These are phyloP conservation scores for Tyria jacobaeae DNA, from an alignment of 2,888 invertebrate genomes.

Conservation along the genomic window DNA sequence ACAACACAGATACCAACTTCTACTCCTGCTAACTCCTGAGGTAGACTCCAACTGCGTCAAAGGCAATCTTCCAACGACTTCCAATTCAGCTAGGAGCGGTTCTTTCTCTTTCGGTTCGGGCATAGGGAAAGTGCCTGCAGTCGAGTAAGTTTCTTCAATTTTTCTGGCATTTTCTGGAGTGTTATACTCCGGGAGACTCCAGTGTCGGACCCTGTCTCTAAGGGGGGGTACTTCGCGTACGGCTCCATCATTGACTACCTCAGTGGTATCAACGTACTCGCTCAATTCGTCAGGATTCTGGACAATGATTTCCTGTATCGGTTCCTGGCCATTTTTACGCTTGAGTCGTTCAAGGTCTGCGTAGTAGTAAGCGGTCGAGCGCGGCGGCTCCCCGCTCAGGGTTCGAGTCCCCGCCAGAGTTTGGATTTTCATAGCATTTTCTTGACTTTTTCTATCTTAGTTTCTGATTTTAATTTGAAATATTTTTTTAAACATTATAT, in stretches of 20 bases:
- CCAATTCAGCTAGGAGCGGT: conserved; percentile 75
- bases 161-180: conserved; percentile 68
- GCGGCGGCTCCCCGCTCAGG: conserved; percentile 84
- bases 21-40: conserved; percentile 81
- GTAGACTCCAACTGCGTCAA: conserved; percentile 71
- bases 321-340: conserved; percentile 61
- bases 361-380: conserved; percentile 87
- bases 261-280: conserved; percentile 73
- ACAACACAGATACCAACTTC: conserved; percentile 88
- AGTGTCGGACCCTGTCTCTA: conserved; percentile 65
- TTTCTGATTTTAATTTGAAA: neutral
- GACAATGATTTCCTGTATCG: conserved; percentile 23
- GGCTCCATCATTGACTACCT: conserved; percentile 72
- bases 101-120: conserved; percentile 81
- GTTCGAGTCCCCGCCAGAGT: conserved; percentile 70
- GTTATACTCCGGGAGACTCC: conserved; percentile 69
- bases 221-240: conserved; percentile 72
- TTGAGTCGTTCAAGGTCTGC: conserved; percentile 86
- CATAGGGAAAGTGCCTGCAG: conserved; percentile 83
- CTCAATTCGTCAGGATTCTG: conserved; percentile 81
- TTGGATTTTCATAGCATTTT: conserved; percentile 52
- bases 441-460: conserved; percentile 12
- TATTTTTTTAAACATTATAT: neutral
- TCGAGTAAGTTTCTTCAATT: conserved; percentile 77
- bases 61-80: conserved; percentile 75